Evolutionary conservation across 2,888 invertebrate species (phyloP).

Genomic region (Lithosia quadra): DNA sequence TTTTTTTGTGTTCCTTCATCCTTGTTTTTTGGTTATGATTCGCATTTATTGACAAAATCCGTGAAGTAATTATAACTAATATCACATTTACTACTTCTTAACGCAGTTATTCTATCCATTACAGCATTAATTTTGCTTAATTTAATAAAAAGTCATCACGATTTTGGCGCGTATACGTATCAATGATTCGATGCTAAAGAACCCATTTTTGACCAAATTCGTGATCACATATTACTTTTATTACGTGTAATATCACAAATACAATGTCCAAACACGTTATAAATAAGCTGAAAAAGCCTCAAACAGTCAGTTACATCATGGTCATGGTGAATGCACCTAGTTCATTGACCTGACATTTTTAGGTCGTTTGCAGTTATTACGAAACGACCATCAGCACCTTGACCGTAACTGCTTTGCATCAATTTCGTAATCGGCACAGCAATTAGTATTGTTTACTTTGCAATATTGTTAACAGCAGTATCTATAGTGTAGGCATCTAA

Average conservation of each 20-base stretch:
- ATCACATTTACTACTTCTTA: background rate
- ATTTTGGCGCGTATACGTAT: background rate
- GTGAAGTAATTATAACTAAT: background rate
- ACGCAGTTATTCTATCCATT: background rate
- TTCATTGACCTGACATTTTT: conserved; percentile 33
- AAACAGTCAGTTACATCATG: conserved; percentile 5
- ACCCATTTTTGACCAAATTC: background rate
- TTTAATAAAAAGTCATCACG: background rate
- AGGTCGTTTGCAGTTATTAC: conserved; percentile 6
- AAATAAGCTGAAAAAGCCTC: background rate
- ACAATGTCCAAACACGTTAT: background rate
- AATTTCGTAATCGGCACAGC: background rate
- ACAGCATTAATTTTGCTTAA: too few relatives aligned
- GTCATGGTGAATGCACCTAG: conserved; percentile 22
- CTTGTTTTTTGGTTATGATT: conserved; percentile 63
- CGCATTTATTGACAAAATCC: background rate
- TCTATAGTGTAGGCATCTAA: too few relatives aligned
- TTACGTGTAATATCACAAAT: background rate
- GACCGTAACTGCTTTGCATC: background rate
- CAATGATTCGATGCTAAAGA: background rate
- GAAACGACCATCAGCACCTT: background rate
- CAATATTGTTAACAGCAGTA: background rate
- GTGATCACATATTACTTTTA: background rate
- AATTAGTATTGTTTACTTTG: background rate
- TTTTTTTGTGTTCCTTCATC: conserved; percentile 53